Conservation (phyloP, 2,797 vertebrate genomes). For the Falco novaeseelandiae region DNA sequence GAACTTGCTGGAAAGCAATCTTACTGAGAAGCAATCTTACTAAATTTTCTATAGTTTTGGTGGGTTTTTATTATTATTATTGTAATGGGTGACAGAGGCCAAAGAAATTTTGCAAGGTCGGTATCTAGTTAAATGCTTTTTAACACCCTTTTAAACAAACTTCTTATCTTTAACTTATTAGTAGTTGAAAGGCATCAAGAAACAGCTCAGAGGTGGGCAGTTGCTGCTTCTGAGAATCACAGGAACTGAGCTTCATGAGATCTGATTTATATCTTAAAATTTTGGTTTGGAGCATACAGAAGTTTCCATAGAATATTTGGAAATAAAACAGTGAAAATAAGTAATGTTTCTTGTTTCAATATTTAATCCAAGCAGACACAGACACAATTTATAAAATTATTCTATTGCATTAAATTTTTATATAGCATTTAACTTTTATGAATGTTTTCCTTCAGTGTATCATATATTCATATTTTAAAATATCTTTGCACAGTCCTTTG, state of each 20-base stretch:
- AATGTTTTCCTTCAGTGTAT: constrained; percentile 71
- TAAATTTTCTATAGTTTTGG: neutral
- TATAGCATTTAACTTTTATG: constrained; percentile 69
- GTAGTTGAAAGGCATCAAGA: neutral
- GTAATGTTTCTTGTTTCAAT: constrained; percentile 44
- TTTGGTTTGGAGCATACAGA: neutral
- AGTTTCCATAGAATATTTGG: neutral
- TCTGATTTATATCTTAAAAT: neutral
- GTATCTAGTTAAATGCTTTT: neutral
- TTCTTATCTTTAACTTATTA: neutral
- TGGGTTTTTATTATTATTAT: neutral
- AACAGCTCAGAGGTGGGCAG: neutral
- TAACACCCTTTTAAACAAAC: neutral
- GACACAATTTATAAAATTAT: constrained; percentile 74
- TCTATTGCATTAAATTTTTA: constrained; percentile 78
- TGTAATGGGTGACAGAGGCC: neutral
- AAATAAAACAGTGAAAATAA: constrained; percentile 66
- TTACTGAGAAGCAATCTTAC: neutral
- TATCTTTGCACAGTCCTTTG: constrained; percentile 71
- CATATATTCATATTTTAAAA: constrained; percentile 75
- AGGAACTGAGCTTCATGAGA: neutral
- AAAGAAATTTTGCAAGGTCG: neutral
- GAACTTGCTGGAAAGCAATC: neutral
- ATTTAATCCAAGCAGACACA: constrained; percentile 70
- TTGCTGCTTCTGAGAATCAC: neutral